Evolutionary conservation across 2,113 vertebrate species (phyloP), one percentile per base, ranked within the genome.

Genomic region (Mirza zaza): DNA sequence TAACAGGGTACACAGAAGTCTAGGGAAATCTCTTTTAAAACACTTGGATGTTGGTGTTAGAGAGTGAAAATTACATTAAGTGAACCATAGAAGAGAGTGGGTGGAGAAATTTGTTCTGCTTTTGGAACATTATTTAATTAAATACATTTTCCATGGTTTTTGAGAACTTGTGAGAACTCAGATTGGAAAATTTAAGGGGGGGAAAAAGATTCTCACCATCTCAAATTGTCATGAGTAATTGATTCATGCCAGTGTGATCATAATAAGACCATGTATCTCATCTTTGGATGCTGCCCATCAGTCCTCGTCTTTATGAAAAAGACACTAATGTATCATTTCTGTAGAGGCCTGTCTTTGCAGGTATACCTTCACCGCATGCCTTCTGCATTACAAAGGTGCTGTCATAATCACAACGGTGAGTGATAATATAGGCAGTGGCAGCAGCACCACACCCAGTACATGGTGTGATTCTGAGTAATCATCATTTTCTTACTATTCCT

Each of bases 201-300:
- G 97, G 98, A 98, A 98, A 98, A 97, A 97, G 97, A 96, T 98
- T 98, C 97, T 96, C 96, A 97, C 97, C 98, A 90, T 98, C 97
- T 98, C 96, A 98, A 98, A 98, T 98, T 97, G 90, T 98, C 98
- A 98, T 98, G 97, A 98, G 98, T 98, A 98, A 99, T 99, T 98
- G 98, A 98, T 98, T 98, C 97, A 98, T 98, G 98, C 98, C 95
- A 97, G 97, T 96, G 96, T 95, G 96, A 97, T 98, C 97, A 96
- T 97, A 79, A 52, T 92, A 97, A 98, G 97, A 98, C 98, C 76
- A 52, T 96, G 88, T 89, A 95, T 98, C 96, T 96, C 97, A 97
- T 98, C 98, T 97, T 95, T 98, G 97, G 97, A 86, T 97, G 96
- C 96, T 95, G 97, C 97, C 98, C 97, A 97, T 98, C 95, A 92